Base-by-base conservation (phyloP, 2,113 vertebrate genomes). In the Trogon surrucura region DNA sequence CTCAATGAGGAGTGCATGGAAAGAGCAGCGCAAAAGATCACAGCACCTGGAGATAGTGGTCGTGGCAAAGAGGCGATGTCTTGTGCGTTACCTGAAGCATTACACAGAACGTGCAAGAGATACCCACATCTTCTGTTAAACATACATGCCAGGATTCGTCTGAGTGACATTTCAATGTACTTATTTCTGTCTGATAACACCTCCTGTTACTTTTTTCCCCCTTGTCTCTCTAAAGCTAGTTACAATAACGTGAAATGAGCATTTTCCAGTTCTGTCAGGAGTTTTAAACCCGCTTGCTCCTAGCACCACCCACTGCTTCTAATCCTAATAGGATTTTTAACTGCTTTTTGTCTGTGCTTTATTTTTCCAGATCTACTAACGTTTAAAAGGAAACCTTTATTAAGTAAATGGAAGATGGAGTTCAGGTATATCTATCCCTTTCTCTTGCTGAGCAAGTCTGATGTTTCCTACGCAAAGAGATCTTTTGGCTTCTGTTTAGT, bases 341-440 rank as follows among this genome's bases (percentile, higher is more conserved):
- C 71, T 70, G 67, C 36, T 95, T 90, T 41, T 80, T 94, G 60
- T 91, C 13, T 95, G 75, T 95, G 71, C 85, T 94, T 93, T 90
- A 50, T 90, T 94, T 93, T 77, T 58, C 47, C 34, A 65, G 64
- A 58, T 80, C 82, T 88, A 50, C 80, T 94, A 88, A 85, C 1
- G 0, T 51, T 92, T 90, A 58, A 88, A 94, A 73, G 85, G 85
- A 77, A 90, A 51, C n/a, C 51, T 70, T 85, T 93, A 22, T 86
- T 91, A 88, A 77, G 48, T 80, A 94, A 91, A 88, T 77, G 67
- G 56, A 90, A 93, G 64, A 54, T 86, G 64, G 41, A 83, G 38
- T 88, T 93, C 85, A 90, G 73, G 58, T 96, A 73, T 79, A 91
- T 73, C 30, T 15, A 25, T 71, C 58, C 36, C 27, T 95, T 93